phyloP scores from a whole-genome alignment of 1,140 invertebrate genomes.

The Apis mellifera region Amel_HAv3.1 CM009936.2:9211001-9211500 shows the following conservation, averaged over 20 bases:
- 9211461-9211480: neutral
- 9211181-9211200: constrained; percentile 19
- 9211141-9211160: constrained; percentile 57
- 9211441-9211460: neutral
- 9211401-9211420: constrained; percentile 21
- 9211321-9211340: constrained; percentile 43
- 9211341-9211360: constrained; percentile 62
- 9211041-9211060: constrained; percentile 35
- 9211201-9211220: neutral
- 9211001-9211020: neutral
- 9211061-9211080: neutral
- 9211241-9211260: neutral
- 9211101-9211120: constrained; percentile 66
- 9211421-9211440: constrained; percentile 49
- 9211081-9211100: constrained; percentile 57
- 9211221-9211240: neutral
- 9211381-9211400: constrained; percentile 17
- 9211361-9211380: constrained; percentile 47
- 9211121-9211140: constrained; percentile 58
- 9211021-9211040: neutral
- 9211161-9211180: constrained; percentile 52
- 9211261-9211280: constrained; percentile 43
- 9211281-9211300: constrained; percentile 47
- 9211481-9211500: constrained; percentile 49
- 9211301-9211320: constrained; percentile 36